Evolutionary conservation across 2,113 vertebrate genomes (phyloP), one percentile per base, ranked within the genome.

Genomic region (Hippocampus barbouri): DNA sequence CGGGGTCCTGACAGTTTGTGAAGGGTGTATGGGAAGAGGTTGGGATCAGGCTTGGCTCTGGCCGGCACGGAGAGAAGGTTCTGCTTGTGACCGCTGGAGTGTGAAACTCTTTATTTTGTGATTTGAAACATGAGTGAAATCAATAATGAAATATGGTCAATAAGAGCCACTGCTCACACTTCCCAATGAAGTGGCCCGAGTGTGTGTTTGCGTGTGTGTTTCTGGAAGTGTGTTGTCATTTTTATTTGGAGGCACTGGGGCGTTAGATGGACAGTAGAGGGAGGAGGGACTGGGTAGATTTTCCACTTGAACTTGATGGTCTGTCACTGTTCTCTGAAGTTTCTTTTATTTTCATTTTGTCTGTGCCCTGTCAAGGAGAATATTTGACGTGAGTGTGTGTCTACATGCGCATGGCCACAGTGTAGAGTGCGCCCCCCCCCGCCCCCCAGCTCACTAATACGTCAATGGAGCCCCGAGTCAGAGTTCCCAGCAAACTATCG

Each of bases 91-190:
- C 80, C 90, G 90, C 87, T 81, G 47, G 78, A 94, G 91, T 90
- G 89, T 94, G 93, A 94, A 95, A 93, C 88, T 92, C 89, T 88
- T 38, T 88, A 91, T 93, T 95, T 93, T 94, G 92, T 91, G 90
- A 92, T 93, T 93, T 94, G 92, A 93, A 92, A 93, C 94, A 92
- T 91, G 92, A 94, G 92, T 93, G 91, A 94, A 93, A 90, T 92
- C 93, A 91, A 92, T 91, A 91, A 93, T 91, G 92, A 93, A 94
- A 92, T 90, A 89, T 87, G 92, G 92, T 93, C 90, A 85, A 92
- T 93, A 94, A 90, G 85, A 64, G 89, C 84, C 86, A 27, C 64
- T 25, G 84, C 85, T 87, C 91, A 89, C 89, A 88, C 90, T 89
- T 91, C 89, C 87, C 85, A 78, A 79, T 74, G 82, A 88, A 85